Evolutionary conservation across 2,888 invertebrate genomes (phyloP).

Genomic region (Protonemura montana): DNA sequence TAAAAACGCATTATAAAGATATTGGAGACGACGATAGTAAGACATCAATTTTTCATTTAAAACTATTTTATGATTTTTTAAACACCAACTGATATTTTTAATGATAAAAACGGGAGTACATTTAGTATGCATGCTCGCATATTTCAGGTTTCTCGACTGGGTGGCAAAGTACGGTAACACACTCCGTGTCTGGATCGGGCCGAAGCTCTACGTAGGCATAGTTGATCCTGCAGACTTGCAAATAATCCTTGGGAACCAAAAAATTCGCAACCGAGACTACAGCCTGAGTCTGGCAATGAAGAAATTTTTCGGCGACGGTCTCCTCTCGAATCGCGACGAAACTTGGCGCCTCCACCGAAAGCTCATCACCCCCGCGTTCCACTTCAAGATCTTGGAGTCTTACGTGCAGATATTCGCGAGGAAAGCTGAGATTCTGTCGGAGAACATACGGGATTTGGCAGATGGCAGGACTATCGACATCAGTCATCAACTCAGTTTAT

Average conservation of each 20-base stretch:
- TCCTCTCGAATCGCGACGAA: slow-evolving; percentile 32
- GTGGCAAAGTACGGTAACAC: neutral
- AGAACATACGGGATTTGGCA: slow-evolving; percentile 16
- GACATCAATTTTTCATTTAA: no score
- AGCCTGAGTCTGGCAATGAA: neutral
- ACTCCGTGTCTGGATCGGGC: neutral
- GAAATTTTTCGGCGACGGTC: slow-evolving; percentile 34
- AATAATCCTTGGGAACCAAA: neutral
- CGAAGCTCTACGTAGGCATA: neutral
- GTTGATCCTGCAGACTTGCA: neutral
- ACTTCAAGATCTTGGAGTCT: slow-evolving; percentile 42
- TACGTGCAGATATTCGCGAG: slow-evolving; percentile 41
- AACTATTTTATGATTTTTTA: no score
- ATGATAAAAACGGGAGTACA: no score
- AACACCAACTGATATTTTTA: no score
- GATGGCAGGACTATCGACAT: slow-evolving; percentile 40
- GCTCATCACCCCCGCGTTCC: slow-evolving; percentile 43
- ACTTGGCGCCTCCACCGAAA: slow-evolving; percentile 45
- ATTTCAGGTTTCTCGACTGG: neutral
- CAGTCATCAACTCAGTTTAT: slow-evolving; percentile 42
- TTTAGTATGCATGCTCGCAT: no score
- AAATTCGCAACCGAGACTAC: slow-evolving; percentile 5
- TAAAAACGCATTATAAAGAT: no score
- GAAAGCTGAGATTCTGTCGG: slow-evolving; percentile 41
- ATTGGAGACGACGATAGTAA: no score